Evolutionary conservation across 30 jellyfish, hydroid and myxozoan species (phyloP).

Genomic region (Aurelia sp.): DNA sequence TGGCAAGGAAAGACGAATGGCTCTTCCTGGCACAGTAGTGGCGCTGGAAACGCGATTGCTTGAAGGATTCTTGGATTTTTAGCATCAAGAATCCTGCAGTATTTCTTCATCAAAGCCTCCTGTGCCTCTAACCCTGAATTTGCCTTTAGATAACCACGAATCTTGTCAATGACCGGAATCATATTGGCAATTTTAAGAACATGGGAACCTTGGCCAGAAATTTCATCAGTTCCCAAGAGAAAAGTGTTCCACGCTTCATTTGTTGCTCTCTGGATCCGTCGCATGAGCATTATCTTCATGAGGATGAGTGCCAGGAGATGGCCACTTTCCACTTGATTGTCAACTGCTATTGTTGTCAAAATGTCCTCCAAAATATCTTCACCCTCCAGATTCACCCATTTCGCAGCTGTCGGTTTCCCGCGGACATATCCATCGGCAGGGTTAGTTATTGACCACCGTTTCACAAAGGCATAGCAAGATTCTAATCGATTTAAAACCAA

Average conservation of each 20-base stretch:
- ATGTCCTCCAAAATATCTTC: conserved; percentile 19
- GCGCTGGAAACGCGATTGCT: conserved; percentile 13
- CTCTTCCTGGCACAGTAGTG: neutral
- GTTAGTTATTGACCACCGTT: conserved; percentile 26
- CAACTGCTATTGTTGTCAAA: neutral
- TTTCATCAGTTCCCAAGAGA: conserved; percentile 17
- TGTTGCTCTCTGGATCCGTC: neutral
- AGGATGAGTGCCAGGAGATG: conserved; percentile 13
- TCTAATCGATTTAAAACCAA: neutral
- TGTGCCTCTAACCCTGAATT: neutral
- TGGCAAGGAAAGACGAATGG: neutral
- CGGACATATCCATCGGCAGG: neutral
- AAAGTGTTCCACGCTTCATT: neutral
- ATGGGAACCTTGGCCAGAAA: conserved; percentile 24
- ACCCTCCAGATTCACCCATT: neutral
- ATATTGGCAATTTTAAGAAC: conserved; percentile 12
- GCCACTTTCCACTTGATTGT: neutral
- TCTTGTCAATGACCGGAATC: conserved; percentile 8
- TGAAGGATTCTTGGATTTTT: neutral
- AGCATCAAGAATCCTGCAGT: neutral
- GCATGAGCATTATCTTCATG: conserved; percentile 3
- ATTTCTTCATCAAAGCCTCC: conserved; percentile 4
- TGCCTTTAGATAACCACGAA: neutral
- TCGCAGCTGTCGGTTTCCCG: too few species aligned
- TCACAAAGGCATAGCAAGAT: conserved; percentile 15